Conservation (phyloP, 2,888 invertebrate species). For the Cybosia mesomella region DNA sequence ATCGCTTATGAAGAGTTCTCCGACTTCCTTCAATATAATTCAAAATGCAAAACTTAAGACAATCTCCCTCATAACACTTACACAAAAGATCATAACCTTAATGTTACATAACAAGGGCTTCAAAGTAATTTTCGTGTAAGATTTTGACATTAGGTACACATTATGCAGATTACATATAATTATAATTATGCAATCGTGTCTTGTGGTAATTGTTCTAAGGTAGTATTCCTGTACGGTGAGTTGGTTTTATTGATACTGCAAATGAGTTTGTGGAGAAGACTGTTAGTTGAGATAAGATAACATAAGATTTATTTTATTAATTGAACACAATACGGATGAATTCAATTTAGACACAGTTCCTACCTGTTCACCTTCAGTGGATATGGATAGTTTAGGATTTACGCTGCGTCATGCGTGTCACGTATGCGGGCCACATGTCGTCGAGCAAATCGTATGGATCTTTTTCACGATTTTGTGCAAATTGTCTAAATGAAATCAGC, state of each 20-base stretch:
- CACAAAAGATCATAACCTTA: conserved; percentile 20
- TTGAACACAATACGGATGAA: background rate
- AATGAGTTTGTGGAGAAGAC: conserved; percentile 7
- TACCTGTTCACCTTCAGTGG: too few species aligned
- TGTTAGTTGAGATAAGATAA: background rate
- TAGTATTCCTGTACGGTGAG: conserved; percentile 30
- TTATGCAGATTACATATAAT: conserved; percentile 58
- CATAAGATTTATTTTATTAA: background rate
- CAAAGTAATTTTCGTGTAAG: conserved; percentile 55
- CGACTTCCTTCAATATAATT: conserved; percentile 12
- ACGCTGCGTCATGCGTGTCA: too few species aligned
- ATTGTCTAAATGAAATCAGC: too few species aligned
- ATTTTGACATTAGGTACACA: conserved; percentile 57
- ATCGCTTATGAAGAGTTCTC: background rate
- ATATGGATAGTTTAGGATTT: too few species aligned
- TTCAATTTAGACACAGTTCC: too few species aligned
- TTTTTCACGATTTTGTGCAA: too few species aligned
- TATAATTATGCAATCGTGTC: conserved; percentile 58
- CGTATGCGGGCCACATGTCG: too few species aligned
- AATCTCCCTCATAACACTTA: conserved; percentile 23
- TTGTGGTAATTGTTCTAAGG: conserved; percentile 46
- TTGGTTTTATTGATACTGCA: conserved; percentile 19
- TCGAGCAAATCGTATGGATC: too few species aligned
- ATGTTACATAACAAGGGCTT: conserved; percentile 37
- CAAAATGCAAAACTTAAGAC: conserved; percentile 20